Evolutionary conservation across 2,113 vertebrate genomes (phyloP), one percentile per base, ranked within the genome.

Genomic region (Coregonus clupeaformis): DNA sequence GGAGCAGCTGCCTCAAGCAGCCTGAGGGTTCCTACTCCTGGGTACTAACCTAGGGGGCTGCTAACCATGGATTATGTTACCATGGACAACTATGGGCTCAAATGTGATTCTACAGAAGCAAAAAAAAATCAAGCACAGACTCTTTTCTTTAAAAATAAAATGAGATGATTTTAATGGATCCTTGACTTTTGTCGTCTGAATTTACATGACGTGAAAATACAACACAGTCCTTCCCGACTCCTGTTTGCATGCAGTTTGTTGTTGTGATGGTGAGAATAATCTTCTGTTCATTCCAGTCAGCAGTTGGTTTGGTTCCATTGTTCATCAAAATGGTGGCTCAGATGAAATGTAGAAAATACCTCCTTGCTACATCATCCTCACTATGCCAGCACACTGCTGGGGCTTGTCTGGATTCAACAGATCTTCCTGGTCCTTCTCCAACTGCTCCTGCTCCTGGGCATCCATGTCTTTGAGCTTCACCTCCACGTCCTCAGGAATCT

Each of bases 401-500:
- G 49, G 13, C 16, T 52, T 52, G 49, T 52, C 49, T 52, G 16
- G 49, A 52, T 52, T 52, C 14, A 52, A 52, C 49, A 52, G 14
- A 18, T 52, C 70, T 24, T 84, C 79, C n/a, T 60, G 3, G 71
- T 91, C 87, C 9, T 73, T 86, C 76, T 80, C 67, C 52, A 90
- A 62, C 69, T 86, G 81, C 74, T 86, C 80, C 71, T 89, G 85
- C 4, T 96, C 95, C 75, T 87, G 88, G 52, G 0, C 60, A 0
- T 96, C 91, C 27, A 93, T 81, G 16, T 89, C 84, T 77, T 84
- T 92, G 59, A 98, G 91, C 73, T 90, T 92, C 79, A 65, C 66
- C 75, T 95, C 92, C 75, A 98, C 81, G 0, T 96, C 93, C 3
- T 91, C 74, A 0, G 97, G 97, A 4, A 98, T 89, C 3, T 87